Evolutionary conservation across 2,113 vertebrate species (phyloP).

Genomic region (Malurus alboscapulatus): DNA sequence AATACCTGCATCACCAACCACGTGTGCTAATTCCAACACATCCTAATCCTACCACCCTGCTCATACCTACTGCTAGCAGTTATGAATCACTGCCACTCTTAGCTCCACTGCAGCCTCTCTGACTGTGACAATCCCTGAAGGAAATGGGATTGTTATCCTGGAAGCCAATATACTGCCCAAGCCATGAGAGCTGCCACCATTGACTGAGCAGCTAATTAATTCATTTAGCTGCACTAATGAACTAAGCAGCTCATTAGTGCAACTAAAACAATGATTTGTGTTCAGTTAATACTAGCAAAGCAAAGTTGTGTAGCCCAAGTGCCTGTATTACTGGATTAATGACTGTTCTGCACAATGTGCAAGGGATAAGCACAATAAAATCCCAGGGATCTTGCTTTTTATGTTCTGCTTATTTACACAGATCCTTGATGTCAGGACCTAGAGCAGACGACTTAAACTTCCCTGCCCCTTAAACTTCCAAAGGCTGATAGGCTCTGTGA

Average conservation of each 20-base stretch:
- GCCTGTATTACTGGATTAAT: neutral
- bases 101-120: neutral
- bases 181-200: rapidly evolving
- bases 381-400: neutral
- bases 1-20: neutral
- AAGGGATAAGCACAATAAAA: neutral
- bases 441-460: neutral
- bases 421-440: neutral
- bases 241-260: neutral
- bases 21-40: neutral
- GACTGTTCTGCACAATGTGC: neutral
- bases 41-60: neutral
- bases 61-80: neutral
- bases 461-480: neutral
- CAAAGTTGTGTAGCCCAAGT: neutral
- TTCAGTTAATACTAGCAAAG: neutral
- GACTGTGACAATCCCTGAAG: neutral
- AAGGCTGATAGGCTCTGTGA: neutral
- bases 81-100: neutral
- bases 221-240: neutral
- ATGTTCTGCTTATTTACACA: neutral
- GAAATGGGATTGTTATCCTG: neutral
- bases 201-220: neutral
- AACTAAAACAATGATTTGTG: neutral
- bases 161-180: neutral